Evolutionary conservation across 2,888 invertebrate species (phyloP).

Genomic region (Lithophane leautieri): DNA sequence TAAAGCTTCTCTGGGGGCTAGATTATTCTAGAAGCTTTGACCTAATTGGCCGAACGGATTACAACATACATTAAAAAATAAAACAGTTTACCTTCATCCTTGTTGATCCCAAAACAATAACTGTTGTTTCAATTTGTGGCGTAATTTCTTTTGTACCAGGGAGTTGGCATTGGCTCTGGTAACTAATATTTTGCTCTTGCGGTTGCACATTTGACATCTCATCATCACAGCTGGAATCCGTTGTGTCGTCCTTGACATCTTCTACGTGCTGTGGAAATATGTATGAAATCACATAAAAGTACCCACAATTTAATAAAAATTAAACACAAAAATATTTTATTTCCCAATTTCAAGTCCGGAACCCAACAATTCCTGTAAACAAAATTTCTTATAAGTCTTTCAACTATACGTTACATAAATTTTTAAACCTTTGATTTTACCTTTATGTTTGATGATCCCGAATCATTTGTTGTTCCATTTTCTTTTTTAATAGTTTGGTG

Average conservation of each 20-base stretch:
- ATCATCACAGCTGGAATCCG: not conserved
- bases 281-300: not conserved
- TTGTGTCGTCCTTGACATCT: no score
- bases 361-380: not conserved
- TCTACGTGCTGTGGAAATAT: not conserved
- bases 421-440: slow-evolving; percentile 6
- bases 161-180: not conserved
- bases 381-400: not conserved
- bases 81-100: not conserved
- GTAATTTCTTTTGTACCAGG: not conserved
- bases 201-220: not conserved
- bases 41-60: no score
- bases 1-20: no score
- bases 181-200: not conserved
- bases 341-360: not conserved
- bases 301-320: not conserved
- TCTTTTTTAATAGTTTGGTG: not conserved
- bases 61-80: no score
- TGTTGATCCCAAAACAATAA: not conserved
- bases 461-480: not conserved
- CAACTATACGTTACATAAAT: not conserved
- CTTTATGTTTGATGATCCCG: not conserved
- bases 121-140: not conserved
- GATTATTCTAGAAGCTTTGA: no score
- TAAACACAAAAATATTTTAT: no score